Base-by-base conservation (phyloP, 2,797 vertebrate genomes). In the Eulemur mongoz region DNA sequence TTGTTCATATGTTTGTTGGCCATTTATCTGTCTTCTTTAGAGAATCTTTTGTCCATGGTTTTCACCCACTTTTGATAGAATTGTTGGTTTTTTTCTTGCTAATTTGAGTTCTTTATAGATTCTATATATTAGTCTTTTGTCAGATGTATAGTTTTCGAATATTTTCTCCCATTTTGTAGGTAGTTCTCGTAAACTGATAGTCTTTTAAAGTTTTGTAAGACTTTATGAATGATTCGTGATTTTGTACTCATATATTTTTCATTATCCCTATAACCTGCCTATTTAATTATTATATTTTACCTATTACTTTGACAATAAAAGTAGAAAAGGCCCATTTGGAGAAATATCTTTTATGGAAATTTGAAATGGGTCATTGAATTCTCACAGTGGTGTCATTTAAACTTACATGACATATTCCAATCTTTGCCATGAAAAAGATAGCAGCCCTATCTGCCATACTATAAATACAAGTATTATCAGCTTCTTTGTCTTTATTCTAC, bases 241-340 rank as follows among this genome's bases (percentile, higher is more conserved):
- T 93, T 91, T 54, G 4, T 89, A 69, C 2, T 93, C 25, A 88
- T 18, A 45, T 65, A 85, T 57, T 95, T 93, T 88, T 89, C 13
- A 73, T 91, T 88, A 73, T 43, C 43, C 0, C 15, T 48, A 85
- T 54, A 85, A 85, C 63, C 10, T 84, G 13, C 4, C 35, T 70
- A 52, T 82, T 92, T 90, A 73, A 73, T 50, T 85, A 83, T 73
- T 81, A 35, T 43, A 80, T 69, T 88, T 65, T 57, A 91, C 11
- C 7, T 45, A 63, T 83, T 61, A 89, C 59, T 95, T 88, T 75
- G 72, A 48, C 22, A 73, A 86, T 81, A 18, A 94, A 50, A 89
- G 14, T 40, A 79, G 48, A 85, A 85, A 69, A n/a, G 61, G 27
- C 13, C 32, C 57, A 69, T 54, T 82, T 82, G 54, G 7, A 82